Conservation (phyloP, 2,888 invertebrate species). For the Dinocampus coccinellae region DNA sequence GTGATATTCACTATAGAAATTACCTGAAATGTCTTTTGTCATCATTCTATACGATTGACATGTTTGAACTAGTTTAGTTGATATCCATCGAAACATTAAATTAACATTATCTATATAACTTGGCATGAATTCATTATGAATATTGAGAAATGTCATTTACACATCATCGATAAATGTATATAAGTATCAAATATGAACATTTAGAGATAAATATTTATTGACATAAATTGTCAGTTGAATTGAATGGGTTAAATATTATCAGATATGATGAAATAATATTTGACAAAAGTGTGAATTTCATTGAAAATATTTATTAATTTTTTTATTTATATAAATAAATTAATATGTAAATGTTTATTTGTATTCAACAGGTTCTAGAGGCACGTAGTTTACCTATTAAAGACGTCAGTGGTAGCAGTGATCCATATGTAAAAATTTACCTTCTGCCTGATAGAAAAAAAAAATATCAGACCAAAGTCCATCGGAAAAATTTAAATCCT, state of each 20-base stretch:
- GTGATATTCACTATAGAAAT: not conserved
- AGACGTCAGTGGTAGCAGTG: slow-evolving; percentile 87
- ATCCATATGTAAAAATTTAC: slow-evolving; percentile 90
- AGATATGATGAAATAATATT: not conserved
- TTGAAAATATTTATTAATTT: not conserved
- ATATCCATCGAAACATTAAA: slow-evolving; percentile 32
- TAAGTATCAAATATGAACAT: slow-evolving; percentile 12
- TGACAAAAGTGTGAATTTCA: slow-evolving; percentile 4
- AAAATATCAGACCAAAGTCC: slow-evolving; percentile 88
- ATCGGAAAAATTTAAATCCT: slow-evolving; percentile 84
- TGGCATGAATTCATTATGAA: slow-evolving; percentile 45
- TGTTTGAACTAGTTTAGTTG: slow-evolving; percentile 47
- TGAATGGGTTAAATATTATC: not conserved
- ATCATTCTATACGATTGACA: slow-evolving; percentile 34
- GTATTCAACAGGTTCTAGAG: slow-evolving; percentile 75
- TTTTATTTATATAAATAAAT: slow-evolving; percentile 18
- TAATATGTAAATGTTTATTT: too few relatives aligned
- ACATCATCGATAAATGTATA: not conserved
- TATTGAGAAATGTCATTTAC: slow-evolving; percentile 43
- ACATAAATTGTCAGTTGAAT: slow-evolving; percentile 11
- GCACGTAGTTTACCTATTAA: slow-evolving; percentile 85
- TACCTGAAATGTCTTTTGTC: not conserved
- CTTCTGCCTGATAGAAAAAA: slow-evolving; percentile 87
- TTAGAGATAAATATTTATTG: not conserved
- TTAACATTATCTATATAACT: slow-evolving; percentile 36